phyloP scores from a whole-genome alignment of 2,888 invertebrate species.

The Diaphora mendica region DNA sequence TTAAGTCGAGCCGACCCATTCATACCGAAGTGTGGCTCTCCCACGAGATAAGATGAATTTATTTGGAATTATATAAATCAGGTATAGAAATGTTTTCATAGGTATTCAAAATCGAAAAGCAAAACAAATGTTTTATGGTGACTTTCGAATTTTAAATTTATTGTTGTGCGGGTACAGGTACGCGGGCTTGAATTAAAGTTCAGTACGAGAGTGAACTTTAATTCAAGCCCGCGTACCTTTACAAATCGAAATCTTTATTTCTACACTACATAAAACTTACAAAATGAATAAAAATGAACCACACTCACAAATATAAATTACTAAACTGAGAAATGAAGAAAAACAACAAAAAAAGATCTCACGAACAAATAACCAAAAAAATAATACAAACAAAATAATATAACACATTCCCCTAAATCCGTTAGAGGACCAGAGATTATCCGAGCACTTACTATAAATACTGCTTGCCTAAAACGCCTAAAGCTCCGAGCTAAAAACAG shows the following conservation, averaged over 20 bases:
- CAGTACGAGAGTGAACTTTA: no score
- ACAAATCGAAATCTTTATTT: background rate
- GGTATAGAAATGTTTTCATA: background rate
- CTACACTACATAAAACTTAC: background rate
- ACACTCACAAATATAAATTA: background rate
- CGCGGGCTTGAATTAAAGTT: no score
- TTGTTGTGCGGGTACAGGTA: no score
- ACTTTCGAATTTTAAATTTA: background rate
- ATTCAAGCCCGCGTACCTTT: no score
- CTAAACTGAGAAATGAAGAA: background rate
- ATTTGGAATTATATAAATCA: background rate
- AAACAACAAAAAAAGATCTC: background rate
- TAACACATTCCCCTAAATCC: constrained; percentile 8
- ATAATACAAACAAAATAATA: constrained; percentile 10
- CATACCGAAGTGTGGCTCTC: no score
- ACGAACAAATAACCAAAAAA: background rate
- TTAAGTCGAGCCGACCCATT: no score
- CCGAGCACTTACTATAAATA: constrained; percentile 34
- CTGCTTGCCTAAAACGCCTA: constrained; percentile 22
- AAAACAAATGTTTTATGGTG: background rate
- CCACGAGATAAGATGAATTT: no score
- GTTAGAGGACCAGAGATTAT: constrained; percentile 24
- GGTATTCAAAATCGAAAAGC: background rate
- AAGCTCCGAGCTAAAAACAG: constrained; percentile 21
- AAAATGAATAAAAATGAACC: background rate